Percentiles rank a stretch among this genome's conserved stretches.
Evolutionary conservation across 2,113 vertebrate species (phyloP).

Genomic region (Parus major): DNA sequence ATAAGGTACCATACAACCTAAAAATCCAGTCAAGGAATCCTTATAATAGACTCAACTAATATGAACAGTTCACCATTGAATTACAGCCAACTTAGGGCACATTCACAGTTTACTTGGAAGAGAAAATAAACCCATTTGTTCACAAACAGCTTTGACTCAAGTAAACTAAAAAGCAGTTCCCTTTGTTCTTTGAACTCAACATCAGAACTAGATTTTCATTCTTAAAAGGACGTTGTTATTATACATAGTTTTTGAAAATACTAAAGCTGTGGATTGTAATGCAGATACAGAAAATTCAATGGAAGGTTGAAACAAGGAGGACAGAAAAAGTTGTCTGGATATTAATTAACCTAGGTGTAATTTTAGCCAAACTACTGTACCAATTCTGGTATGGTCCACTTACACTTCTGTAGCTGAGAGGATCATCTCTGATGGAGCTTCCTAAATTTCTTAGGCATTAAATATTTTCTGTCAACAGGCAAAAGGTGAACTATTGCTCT

Average conservation of each 20-base stretch:
- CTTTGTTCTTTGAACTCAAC: background rate
- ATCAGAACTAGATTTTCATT: background rate
- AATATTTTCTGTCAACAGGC: rapidly evolving
- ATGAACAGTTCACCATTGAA: background rate
- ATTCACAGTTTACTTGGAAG: background rate
- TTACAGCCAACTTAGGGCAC: background rate
- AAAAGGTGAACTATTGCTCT: background rate
- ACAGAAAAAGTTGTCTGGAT: background rate
- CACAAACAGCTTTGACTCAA: background rate
- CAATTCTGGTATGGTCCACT: background rate
- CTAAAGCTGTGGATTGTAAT: background rate
- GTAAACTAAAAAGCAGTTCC: background rate
- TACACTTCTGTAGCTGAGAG: background rate
- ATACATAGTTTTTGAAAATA: background rate
- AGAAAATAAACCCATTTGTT: background rate
- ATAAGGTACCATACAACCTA: background rate
- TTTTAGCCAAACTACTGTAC: background rate
- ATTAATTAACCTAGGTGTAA: background rate
- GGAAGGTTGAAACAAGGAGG: background rate
- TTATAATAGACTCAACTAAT: background rate
- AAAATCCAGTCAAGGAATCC: background rate
- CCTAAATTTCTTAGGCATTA: background rate
- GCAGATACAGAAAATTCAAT: background rate
- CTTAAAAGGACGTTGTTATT: background rate
- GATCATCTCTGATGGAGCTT: background rate